These are phyloP conservation scores for Diarsia rubi DNA, from an alignment of 2,888 invertebrate species.

Conservation along the genomic window DNA sequence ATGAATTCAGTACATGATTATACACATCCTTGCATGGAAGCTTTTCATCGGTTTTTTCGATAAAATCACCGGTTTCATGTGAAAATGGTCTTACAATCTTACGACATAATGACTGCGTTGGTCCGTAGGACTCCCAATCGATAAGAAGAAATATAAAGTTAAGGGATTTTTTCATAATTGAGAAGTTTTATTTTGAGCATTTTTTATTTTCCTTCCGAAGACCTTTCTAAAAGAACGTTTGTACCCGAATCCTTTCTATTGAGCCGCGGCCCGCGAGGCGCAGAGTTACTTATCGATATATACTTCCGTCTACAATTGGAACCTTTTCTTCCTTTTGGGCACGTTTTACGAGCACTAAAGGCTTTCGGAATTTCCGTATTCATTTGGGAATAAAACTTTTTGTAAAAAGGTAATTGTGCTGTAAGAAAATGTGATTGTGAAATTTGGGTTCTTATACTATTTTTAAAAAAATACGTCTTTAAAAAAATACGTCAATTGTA, in stretches of 20 bases:
- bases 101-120: too few relatives aligned
- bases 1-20: neutral
- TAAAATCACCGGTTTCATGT: neutral
- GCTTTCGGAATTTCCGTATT: slow-evolving; percentile 4
- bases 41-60: neutral
- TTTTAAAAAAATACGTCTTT: too few relatives aligned
- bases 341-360: slow-evolving; percentile 14
- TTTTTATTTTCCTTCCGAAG: neutral
- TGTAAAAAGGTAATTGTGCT: slow-evolving; percentile 19
- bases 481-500: too few relatives aligned
- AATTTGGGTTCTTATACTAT: neutral
- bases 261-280: neutral
- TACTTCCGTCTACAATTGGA: slow-evolving; percentile 10
- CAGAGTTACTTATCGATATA: slow-evolving; percentile 15
- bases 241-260: neutral
- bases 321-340: slow-evolving; percentile 13
- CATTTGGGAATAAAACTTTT: neutral
- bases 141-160: too few relatives aligned
- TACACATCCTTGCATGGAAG: neutral
- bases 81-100: neutral
- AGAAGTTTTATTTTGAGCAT: neutral
- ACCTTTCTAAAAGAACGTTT: neutral
- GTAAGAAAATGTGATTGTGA: neutral
- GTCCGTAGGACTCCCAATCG: too few relatives aligned
- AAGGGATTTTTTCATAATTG: neutral